Conservation (phyloP, 2,888 invertebrate genomes). For the Coremacera marginata region DNA sequence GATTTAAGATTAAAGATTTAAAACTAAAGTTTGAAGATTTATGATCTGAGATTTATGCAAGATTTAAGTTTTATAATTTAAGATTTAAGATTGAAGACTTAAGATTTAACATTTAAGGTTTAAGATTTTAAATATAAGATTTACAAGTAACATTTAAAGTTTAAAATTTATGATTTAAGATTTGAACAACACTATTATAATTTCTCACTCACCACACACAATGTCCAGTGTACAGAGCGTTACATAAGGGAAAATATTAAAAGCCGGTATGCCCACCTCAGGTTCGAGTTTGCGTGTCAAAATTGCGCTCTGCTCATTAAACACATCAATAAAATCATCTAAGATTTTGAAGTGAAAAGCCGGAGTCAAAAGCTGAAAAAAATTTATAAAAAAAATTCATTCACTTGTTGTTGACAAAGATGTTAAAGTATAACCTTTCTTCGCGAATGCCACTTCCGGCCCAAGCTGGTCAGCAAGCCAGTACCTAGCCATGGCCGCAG, state of each 20-base stretch:
- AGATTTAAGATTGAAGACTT: too few relatives aligned
- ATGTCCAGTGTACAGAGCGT: conserved; percentile 76
- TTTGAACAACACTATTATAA: background rate
- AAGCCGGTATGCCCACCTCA: conserved; percentile 66
- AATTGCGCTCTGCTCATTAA: conserved; percentile 74
- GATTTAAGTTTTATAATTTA: too few relatives aligned
- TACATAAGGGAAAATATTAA: conserved; percentile 75
- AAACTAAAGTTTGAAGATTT: too few relatives aligned
- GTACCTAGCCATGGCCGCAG: conserved; percentile 74
- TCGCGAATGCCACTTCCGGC: conserved; percentile 74
- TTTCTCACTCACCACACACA: conserved; percentile 73
- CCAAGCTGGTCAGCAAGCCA: conserved; percentile 72
- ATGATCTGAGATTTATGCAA: too few relatives aligned
- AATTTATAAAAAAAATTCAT: conserved; percentile 18
- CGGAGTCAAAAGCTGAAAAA: conserved; percentile 73
- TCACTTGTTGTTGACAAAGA: background rate
- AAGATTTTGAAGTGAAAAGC: conserved; percentile 80
- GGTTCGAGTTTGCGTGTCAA: conserved; percentile 71
- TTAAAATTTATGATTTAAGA: too few relatives aligned
- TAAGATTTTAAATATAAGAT: background rate
- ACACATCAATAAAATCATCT: conserved; percentile 76
- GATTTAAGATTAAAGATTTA: too few relatives aligned
- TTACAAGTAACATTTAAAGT: background rate
- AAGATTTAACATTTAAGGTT: too few relatives aligned
- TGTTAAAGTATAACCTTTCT: conserved; percentile 69